Percentiles rank a stretch among this genome's conserved stretches.
These are phyloP conservation scores for Ptychochromis oligacanthus DNA, from an alignment of 2,113 vertebrate genomes.

Conservation along the genomic window DNA sequence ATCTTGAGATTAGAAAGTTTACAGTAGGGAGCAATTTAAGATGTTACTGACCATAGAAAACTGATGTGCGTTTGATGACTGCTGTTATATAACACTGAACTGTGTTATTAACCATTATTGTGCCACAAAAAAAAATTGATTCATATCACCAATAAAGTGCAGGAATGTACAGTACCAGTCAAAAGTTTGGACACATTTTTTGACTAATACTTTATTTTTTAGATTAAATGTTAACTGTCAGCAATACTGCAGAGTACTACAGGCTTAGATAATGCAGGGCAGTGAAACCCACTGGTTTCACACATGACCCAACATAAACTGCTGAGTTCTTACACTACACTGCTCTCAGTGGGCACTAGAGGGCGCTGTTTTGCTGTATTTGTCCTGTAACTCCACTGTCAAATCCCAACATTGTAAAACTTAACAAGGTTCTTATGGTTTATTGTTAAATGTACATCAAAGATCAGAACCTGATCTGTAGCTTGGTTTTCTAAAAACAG, in stretches of 20 bases:
- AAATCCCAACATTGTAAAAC: background rate
- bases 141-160: too few species aligned
- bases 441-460: background rate
- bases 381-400: too few species aligned
- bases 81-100: background rate
- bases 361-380: background rate
- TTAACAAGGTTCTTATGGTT: background rate
- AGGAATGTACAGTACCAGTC: too few species aligned
- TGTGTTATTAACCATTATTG: background rate
- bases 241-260: background rate
- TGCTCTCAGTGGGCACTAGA: background rate
- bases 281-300: background rate
- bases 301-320: background rate
- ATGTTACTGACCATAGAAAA: background rate
- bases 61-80: background rate
- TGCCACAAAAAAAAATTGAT: background rate
- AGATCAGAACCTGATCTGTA: background rate
- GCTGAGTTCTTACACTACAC: background rate
- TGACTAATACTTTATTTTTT: background rate
- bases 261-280: background rate
- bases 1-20: background rate
- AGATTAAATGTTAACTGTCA: rapidly evolving
- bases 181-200: background rate
- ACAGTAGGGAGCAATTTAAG: background rate
- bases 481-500: background rate